Evolutionary conservation across 2,113 vertebrate species (phyloP), one percentile per base, ranked within the genome.

Genomic region (Atherinomorus stipes): DNA sequence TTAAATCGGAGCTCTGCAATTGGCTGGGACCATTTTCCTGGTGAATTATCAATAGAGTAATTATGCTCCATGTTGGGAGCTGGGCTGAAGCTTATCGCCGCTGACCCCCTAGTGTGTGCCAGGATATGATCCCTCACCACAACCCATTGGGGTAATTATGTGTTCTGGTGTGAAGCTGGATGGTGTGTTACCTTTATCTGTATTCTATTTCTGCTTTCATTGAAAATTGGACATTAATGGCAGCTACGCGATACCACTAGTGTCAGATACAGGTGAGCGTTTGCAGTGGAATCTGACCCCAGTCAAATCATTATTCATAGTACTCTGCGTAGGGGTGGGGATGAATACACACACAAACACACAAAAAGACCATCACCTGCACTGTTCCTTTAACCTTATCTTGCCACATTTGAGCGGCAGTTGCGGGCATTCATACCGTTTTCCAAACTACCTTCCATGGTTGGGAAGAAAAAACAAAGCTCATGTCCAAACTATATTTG

Each of bases 41-140:
- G 85, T 85, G 92, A 94, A 94, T 95, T 94, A 94, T 94, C 94
- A 95, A 95, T 95, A 91, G 92, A 94, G 92, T 94, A 95, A 95
- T 95, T 94, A 95, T 93, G 89, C 90, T 85, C 91, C 80, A 89
- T 93, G 93, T 91, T 85, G 89, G 91, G 89, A 90, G 93, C 83
- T 70, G 62, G 84, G 88, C 76, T 87, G 81, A 83, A 84, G 90
- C 92, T 95, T 95, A 95, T 95, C 93, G 58, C 73, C 54, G 11
- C 83, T 92, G 91, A 93, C 92, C 93, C 91, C 93, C 93, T 64
- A 37, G 83, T 73, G 82, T 3, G 86, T 64, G 57, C 85, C 70
- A 70, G 91, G 91, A 95, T 93, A 92, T 86, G 92, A 94, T 94
- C 91, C 92, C 88, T 88, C 88, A 75, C 90, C 90, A 49, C 73